phyloP scores from a whole-genome alignment of 2,888 invertebrate genomes.

The Caenorhabditis angaria region DNA sequence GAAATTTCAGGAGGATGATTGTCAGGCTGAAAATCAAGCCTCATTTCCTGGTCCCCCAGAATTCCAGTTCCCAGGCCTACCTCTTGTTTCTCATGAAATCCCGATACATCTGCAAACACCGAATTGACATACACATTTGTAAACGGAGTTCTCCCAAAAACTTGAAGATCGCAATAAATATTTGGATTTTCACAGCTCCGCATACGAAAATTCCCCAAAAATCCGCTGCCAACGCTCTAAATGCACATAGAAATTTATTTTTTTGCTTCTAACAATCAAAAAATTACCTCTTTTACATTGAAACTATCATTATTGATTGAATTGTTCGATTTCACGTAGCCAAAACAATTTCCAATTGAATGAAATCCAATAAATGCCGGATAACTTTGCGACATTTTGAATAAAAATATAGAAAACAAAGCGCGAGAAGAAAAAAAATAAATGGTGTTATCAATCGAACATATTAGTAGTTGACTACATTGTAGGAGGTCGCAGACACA shows the following conservation, averaged over 20 bases:
- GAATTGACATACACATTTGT: conserved; percentile 52
- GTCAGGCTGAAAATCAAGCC: neutral
- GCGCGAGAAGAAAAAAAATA: neutral
- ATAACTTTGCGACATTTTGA: conserved; percentile 32
- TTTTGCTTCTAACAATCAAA: neutral
- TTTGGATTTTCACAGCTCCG: conserved; percentile 46
- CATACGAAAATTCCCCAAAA: conserved; percentile 49
- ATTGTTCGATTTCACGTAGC: conserved; percentile 41
- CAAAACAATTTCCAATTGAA: conserved; percentile 51
- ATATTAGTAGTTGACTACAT: conserved; percentile 1
- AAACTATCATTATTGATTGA: conserved; percentile 23
- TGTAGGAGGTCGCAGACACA: no score
- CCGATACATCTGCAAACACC: conserved; percentile 48
- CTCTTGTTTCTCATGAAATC: conserved; percentile 54
- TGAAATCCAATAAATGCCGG: conserved; percentile 53
- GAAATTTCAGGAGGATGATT: conserved; percentile 4
- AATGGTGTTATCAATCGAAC: neutral
- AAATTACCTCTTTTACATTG: conserved; percentile 23
- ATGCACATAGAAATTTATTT: conserved; percentile 1
- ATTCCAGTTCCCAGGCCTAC: conserved; percentile 17
- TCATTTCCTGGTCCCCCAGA: no score
- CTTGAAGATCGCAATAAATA: conserved; percentile 40
- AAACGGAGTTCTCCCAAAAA: conserved; percentile 49
- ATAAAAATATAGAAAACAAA: no score
- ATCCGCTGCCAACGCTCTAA: conserved; percentile 33